A percentile compares a stretch with the other conserved stretches of the same genome.
These are phyloP conservation scores for Semotilus atromaculatus DNA, from an alignment of 2,797 vertebrate species.

Conservation along the genomic window DNA sequence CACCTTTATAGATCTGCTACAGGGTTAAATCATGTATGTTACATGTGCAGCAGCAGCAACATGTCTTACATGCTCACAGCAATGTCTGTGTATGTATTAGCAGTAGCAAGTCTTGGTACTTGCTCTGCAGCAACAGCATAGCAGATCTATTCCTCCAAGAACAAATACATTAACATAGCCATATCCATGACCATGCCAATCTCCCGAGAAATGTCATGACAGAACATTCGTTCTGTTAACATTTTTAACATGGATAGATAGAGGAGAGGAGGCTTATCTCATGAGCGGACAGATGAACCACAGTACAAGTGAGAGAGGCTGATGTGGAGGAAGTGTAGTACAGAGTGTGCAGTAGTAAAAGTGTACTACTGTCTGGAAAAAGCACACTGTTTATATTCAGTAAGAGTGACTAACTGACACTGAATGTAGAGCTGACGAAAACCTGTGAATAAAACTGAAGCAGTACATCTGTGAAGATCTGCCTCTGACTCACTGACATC, in stretches of 20 bases:
- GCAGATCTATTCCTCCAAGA: too few species aligned
- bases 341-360: background rate
- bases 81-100: too few species aligned
- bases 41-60: too few species aligned
- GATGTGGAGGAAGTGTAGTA: background rate
- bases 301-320: background rate
- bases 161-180: too few species aligned
- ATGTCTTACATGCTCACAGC: too few species aligned
- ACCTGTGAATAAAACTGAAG: background rate
- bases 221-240: background rate
- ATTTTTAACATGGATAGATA: background rate
- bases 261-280: background rate
- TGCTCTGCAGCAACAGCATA: too few species aligned
- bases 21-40: too few species aligned
- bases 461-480: background rate
- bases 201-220: too few species aligned
- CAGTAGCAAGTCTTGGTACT: too few species aligned
- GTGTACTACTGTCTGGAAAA: background rate
- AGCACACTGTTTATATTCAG: background rate
- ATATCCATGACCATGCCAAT: too few species aligned
- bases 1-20: too few species aligned
- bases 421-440: background rate
- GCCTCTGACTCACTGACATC: background rate
- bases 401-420: background rate
- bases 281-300: too few species aligned